These are phyloP conservation scores for Gymnothorax reevesii DNA, from an alignment of 2,797 vertebrate genomes.

Conservation along the genomic window DNA sequence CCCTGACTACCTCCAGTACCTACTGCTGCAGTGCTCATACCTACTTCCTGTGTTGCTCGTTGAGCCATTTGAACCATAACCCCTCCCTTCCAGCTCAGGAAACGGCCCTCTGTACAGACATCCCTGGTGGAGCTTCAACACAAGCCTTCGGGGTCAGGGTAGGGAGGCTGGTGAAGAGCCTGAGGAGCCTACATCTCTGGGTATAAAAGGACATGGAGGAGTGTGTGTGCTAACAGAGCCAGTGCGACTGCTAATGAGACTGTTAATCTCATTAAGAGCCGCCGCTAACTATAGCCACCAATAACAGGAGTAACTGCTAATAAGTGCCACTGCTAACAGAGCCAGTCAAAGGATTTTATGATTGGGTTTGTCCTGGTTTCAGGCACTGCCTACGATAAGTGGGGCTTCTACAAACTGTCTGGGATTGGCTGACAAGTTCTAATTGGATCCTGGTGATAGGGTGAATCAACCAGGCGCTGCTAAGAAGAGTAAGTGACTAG, in stretches of 20 bases:
- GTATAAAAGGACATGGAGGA: background rate
- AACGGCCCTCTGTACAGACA: conserved; percentile 30
- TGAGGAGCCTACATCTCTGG: background rate
- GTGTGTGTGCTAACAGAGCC: background rate
- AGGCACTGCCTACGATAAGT: background rate
- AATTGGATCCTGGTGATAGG: background rate
- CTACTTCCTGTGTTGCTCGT: conserved; percentile 43
- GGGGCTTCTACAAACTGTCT: background rate
- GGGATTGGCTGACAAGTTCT: background rate
- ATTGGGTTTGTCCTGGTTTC: background rate
- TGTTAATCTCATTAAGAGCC: no score
- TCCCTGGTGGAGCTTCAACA: conserved; percentile 34
- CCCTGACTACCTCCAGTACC: background rate
- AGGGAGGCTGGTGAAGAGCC: background rate
- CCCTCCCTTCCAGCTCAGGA: conserved; percentile 54
- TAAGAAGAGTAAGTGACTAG: background rate
- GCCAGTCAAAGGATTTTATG: background rate
- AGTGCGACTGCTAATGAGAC: no score
- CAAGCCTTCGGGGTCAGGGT: background rate
- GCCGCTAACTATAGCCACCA: background rate
- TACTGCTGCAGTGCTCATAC: conserved; percentile 47
- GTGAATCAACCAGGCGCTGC: background rate
- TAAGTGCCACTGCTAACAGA: background rate
- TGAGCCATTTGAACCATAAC: conserved; percentile 14
- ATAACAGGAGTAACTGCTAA: background rate